Percentiles rank a stretch among this genome's conserved stretches.
Evolutionary conservation across 2,113 vertebrate genomes (phyloP).

Genomic region (Gambusia affinis): DNA sequence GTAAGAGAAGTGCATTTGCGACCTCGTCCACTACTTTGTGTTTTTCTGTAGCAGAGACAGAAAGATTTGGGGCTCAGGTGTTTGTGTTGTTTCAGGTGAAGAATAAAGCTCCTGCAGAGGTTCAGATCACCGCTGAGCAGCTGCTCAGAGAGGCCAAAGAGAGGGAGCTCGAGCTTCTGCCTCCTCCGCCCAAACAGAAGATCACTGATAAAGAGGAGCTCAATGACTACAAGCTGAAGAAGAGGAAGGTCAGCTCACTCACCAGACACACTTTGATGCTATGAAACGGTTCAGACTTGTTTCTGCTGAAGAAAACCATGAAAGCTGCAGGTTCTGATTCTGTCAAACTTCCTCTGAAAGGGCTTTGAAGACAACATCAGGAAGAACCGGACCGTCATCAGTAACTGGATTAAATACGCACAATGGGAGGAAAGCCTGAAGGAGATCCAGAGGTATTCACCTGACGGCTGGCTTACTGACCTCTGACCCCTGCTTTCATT

Average conservation of each 20-base stretch:
- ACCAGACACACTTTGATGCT: no score
- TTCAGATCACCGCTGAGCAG: conserved; percentile 98
- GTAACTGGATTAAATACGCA: conserved; percentile 99
- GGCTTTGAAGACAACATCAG: conserved; percentile 98
- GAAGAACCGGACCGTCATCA: conserved; percentile 97
- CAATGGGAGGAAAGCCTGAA: conserved; percentile 99
- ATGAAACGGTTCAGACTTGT: no score
- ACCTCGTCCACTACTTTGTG: no score
- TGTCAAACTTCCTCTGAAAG: conserved; percentile 64
- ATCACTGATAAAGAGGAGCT: conserved; percentile 98
- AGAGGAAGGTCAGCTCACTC: conserved; percentile 86
- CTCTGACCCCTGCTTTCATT: no score
- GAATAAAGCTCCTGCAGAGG: conserved; percentile 97
- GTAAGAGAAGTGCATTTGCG: no score
- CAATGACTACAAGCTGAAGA: conserved; percentile 95
- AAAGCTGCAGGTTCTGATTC: neutral
- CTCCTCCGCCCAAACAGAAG: conserved; percentile 96
- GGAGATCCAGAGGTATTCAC: conserved; percentile 90
- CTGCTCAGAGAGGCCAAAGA: conserved; percentile 96
- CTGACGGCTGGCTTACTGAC: no score
- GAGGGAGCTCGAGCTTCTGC: conserved; percentile 95
- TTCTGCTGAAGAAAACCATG: no score
- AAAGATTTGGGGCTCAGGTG: neutral
- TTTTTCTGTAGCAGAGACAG: neutral
- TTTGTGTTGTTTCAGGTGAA: conserved; percentile 85